Percentiles rank a stretch among this genome's conserved stretches.
Conservation (phyloP, 2,797 vertebrate genomes). For the Cirrhinus mrigala region DNA sequence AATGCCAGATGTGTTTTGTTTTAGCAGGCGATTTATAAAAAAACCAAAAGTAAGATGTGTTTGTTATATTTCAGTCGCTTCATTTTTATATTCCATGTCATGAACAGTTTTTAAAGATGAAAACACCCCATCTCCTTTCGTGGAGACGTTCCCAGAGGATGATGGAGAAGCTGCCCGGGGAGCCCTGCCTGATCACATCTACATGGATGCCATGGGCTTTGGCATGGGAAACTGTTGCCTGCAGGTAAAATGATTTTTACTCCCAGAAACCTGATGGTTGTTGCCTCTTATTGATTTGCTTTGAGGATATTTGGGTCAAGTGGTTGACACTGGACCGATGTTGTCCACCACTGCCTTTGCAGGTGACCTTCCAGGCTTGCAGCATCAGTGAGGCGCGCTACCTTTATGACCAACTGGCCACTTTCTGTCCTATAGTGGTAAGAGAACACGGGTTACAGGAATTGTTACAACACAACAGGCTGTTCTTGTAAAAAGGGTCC, state of each 20-base stretch:
- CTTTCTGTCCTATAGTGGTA: constrained; percentile 98
- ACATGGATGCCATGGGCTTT: constrained; percentile 99
- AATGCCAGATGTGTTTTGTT: neutral
- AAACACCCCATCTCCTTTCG: constrained; percentile 89
- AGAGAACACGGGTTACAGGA: constrained; percentile 67
- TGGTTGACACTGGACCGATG: neutral
- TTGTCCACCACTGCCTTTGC: constrained; percentile 60
- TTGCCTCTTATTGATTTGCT: neutral
- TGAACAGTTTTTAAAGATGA: constrained; percentile 93
- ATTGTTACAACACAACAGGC: neutral
- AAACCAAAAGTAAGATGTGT: neutral
- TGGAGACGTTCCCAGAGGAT: constrained; percentile 89
- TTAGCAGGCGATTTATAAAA: neutral
- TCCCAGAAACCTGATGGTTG: neutral
- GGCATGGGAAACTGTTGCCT: constrained; percentile 99
- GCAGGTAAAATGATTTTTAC: constrained; percentile 80
- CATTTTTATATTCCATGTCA: neutral
- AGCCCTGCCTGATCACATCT: constrained; percentile 90
- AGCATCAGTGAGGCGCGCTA: constrained; percentile 97
- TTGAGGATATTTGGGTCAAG: neutral
- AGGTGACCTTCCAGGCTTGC: constrained; percentile 99
- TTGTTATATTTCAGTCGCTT: neutral
- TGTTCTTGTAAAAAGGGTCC: neutral
- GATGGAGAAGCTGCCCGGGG: constrained; percentile 87
- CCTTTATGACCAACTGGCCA: constrained; percentile 98